Percentiles rank a stretch among this genome's conserved stretches.
These are phyloP conservation scores for Neodiprion pinetum DNA, from an alignment of 1,140 invertebrate species.

Conservation along the genomic window DNA sequence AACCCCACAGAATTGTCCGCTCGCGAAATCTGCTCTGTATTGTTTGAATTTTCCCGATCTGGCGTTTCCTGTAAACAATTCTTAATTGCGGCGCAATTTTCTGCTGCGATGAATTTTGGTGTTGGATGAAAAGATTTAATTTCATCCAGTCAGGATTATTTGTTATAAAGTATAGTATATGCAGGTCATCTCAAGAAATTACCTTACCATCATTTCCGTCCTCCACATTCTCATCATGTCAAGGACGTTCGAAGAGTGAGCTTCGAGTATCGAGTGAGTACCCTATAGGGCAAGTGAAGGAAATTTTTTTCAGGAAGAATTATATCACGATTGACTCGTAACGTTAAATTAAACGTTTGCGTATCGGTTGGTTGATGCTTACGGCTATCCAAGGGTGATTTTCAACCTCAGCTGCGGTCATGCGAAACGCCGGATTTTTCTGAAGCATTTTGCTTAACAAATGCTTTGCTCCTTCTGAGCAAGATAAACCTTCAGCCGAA, in stretches of 20 bases:
- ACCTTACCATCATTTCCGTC: conserved; percentile 29
- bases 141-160: too few species aligned
- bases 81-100: background rate
- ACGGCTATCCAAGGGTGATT: conserved; percentile 63
- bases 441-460: conserved; percentile 59
- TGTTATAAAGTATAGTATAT: too few species aligned
- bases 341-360: background rate
- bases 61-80: background rate
- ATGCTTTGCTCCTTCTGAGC: conserved; percentile 47
- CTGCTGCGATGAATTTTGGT: too few species aligned
- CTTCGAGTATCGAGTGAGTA: conserved; percentile 6
- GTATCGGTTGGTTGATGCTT: conserved; percentile 1
- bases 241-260: conserved; percentile 23
- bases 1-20: too few species aligned
- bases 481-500: conserved; percentile 19
- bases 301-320: conserved; percentile 11
- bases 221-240: conserved; percentile 31
- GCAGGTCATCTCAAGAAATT: background rate
- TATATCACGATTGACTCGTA: background rate
- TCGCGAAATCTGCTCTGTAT: background rate
- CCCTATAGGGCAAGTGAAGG: conserved; percentile 11
- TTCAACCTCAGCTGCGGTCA: conserved; percentile 62
- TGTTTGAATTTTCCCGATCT: background rate
- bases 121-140: too few species aligned
- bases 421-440: conserved; percentile 62